Conservation (phyloP, 2,888 invertebrate genomes). For the Lasioglossum calceatum region DNA sequence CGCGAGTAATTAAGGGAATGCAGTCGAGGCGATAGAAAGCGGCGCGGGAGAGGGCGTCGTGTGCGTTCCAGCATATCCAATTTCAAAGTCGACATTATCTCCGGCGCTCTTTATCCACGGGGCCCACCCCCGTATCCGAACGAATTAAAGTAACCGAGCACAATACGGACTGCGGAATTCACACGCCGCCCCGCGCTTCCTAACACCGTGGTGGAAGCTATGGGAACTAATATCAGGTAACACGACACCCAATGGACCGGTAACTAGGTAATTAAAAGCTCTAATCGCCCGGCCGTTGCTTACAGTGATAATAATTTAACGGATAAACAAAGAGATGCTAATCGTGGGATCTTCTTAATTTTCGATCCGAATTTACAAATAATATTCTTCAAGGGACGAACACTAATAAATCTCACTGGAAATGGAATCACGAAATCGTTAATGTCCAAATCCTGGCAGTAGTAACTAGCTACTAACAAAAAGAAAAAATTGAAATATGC, state of each 20-base stretch:
- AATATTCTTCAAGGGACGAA: neutral
- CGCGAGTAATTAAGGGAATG: constrained; percentile 64
- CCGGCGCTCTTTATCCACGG: constrained; percentile 12
- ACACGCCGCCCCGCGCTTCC: too few species aligned
- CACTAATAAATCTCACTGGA: neutral
- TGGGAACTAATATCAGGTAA: neutral
- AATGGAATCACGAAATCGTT: neutral
- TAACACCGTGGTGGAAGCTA: neutral
- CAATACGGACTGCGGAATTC: constrained; percentile 13
- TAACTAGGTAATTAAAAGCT: neutral
- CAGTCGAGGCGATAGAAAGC: constrained; percentile 46
- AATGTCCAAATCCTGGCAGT: neutral
- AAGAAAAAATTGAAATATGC: neutral
- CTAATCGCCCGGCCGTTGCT: neutral
- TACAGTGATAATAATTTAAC: too few species aligned
- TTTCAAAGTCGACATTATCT: constrained; percentile 50
- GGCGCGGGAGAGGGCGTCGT: constrained; percentile 2
- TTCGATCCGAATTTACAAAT: too few species aligned
- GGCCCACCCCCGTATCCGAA: neutral
- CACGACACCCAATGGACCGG: neutral
- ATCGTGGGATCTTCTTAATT: too few species aligned
- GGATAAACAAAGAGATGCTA: too few species aligned
- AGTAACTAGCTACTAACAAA: neutral
- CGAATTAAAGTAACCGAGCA: constrained; percentile 32
- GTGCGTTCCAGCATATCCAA: constrained; percentile 43